A percentile compares a stretch with the other conserved stretches of the same genome.
phyloP scores from a whole-genome alignment of 2,797 vertebrate species.

The Jordanella pulchra region DNA sequence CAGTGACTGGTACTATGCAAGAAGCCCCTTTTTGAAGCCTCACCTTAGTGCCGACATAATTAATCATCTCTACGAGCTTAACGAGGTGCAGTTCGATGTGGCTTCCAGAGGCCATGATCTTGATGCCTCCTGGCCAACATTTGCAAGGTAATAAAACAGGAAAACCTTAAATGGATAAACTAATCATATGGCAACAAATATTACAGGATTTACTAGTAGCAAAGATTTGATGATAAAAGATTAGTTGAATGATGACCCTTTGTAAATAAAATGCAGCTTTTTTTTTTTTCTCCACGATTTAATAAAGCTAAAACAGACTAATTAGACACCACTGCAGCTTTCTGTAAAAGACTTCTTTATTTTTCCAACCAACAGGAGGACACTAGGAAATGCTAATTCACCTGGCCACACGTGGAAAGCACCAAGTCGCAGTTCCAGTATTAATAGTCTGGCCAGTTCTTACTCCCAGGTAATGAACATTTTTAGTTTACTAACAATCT shows the following conservation, averaged over 20 bases:
- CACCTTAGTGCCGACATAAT: conserved; percentile 90
- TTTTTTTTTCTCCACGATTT: neutral
- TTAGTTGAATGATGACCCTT: neutral
- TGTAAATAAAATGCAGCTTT: neutral
- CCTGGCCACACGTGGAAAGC: conserved; percentile 90
- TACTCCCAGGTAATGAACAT: conserved; percentile 87
- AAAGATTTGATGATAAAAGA: neutral
- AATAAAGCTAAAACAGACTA: neutral
- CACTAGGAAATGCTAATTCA: conserved; percentile 82
- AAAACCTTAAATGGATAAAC: neutral
- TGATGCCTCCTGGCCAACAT: conserved; percentile 93
- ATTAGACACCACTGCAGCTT: neutral
- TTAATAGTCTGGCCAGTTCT: conserved; percentile 92
- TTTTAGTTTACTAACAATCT: neutral
- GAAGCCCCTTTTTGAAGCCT: conserved; percentile 92
- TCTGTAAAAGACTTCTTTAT: neutral
- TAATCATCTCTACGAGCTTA: conserved; percentile 93
- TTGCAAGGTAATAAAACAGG: conserved; percentile 85
- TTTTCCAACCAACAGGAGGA: conserved; percentile 81
- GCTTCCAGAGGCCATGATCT: conserved; percentile 92
- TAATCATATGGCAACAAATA: neutral
- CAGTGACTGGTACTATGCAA: conserved; percentile 93
- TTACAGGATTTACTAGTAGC: neutral
- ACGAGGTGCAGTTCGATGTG: conserved; percentile 93
- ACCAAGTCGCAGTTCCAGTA: conserved; percentile 94